Conservation (phyloP, 2,888 invertebrate species). For the Melipona beecheii region DNA sequence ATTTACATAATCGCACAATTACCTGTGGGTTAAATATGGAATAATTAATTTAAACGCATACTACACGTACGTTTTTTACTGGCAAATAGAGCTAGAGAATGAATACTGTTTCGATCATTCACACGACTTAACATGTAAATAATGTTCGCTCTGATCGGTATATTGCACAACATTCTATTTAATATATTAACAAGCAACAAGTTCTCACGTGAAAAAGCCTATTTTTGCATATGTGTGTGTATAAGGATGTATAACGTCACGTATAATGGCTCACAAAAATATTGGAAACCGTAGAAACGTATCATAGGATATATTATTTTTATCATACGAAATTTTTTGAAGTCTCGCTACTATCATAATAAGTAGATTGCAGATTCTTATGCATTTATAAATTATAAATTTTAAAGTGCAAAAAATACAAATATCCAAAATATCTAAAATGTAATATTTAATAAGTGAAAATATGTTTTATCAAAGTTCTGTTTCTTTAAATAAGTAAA, state of each 20-base stretch:
- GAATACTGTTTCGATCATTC: conserved; percentile 51
- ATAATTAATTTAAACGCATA: not conserved
- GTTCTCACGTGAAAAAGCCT: not conserved
- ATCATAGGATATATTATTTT: not conserved
- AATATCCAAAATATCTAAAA: too few species aligned
- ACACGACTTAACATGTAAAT: conserved; percentile 13
- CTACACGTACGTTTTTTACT: not conserved
- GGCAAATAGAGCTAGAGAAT: conserved; percentile 2
- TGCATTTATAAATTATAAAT: too few species aligned
- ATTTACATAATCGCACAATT: conserved; percentile 1
- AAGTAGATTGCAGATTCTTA: too few species aligned
- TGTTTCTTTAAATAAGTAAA: too few species aligned
- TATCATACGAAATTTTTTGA: not conserved
- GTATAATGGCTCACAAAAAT: not conserved
- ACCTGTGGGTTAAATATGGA: conserved; percentile 17
- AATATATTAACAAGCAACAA: not conserved
- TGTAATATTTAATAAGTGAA: too few species aligned
- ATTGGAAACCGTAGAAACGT: not conserved
- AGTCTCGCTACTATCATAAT: not conserved
- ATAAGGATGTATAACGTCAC: not conserved
- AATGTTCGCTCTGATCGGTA: conserved; percentile 11
- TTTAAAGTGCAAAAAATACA: too few species aligned
- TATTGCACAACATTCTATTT: conserved; percentile 3
- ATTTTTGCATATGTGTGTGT: not conserved
- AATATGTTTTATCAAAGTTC: too few species aligned